Evolutionary conservation across 1,140 invertebrate genomes (phyloP), one percentile per base, ranked within the genome.

Genomic region (Zaprionus ornatus): DNA sequence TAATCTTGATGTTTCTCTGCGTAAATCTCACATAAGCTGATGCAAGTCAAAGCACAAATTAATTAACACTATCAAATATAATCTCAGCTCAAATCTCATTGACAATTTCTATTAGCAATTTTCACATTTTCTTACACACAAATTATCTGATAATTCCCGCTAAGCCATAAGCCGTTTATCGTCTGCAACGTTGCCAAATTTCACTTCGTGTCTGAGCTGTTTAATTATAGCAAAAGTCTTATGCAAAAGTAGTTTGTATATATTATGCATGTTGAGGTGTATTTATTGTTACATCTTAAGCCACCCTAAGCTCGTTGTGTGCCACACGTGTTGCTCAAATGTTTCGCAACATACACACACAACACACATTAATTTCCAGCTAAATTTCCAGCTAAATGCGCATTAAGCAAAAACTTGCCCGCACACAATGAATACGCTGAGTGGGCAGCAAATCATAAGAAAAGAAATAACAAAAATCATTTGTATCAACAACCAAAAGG

Each of bases 331-430:
- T 76, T 68, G 69, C 62, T 21, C 40, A 25, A 62, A 75, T 69
- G 52, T 62, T 74, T 52, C 42, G 23, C 29, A 29, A 29, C 27
- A 27, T 6, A 42, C 6, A n/a, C n/a, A 6, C 32, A 40, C 10
- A 35, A 40, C 10, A 35, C 59, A 54, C 63, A 87, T 82, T 87
- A 87, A 86, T 80, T 80, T 67, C 60, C 52, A 64, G 63, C 77
- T 74, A 73, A 83, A 74, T 86, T 88, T 80, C 74, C 80, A 65
- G 56, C 61, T 66, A 71, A 75, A 62, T 48, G 37, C 57, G 55
- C 66, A 61, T 87, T 77, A 77, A 85, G 62, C 61, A 72, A 80
- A 50, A 50, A 17, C 37, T 40, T 40, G 37, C 45, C 12, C 12
- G 40, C 40, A 65, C 50, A 80, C 29, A 80, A 78, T 71, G 71